A percentile compares a stretch with the other conserved stretches of the same genome.
Conservation (phyloP, 2,797 vertebrate species). For the Morus bassanus region DNA sequence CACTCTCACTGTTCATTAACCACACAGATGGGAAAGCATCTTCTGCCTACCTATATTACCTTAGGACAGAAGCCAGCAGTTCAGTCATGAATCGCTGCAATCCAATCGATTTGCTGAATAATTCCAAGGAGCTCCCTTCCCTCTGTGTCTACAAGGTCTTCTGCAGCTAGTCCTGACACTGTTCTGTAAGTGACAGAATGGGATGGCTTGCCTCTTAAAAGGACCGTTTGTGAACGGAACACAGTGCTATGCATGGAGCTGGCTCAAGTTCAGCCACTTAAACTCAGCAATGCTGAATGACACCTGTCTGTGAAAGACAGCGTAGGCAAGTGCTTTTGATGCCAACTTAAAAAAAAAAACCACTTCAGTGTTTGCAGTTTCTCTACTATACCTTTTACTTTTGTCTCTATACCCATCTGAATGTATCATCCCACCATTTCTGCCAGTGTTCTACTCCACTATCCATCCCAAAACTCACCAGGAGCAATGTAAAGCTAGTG, state of each 20-base stretch:
- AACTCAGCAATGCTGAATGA: background rate
- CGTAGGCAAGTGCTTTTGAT: accelerated
- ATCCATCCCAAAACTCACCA: background rate
- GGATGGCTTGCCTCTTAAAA: background rate
- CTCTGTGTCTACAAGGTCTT: background rate
- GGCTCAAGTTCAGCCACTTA: background rate
- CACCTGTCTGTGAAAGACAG: background rate
- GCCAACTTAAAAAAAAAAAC: background rate
- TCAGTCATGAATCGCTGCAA: background rate
- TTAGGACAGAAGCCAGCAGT: background rate
- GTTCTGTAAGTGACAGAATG: background rate
- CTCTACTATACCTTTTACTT: background rate
- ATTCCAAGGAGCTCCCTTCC: background rate
- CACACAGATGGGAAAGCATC: background rate
- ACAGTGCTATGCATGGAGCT: background rate
- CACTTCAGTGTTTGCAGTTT: background rate
- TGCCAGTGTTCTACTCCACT: background rate
- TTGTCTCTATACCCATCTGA: background rate
- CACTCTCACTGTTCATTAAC: background rate
- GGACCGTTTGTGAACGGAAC: background rate
- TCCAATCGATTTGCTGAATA: background rate
- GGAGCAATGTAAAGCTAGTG: background rate
- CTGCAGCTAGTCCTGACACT: background rate
- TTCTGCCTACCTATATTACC: background rate
- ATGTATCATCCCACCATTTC: background rate